Conservation (phyloP, 2,113 vertebrate species). For the Cricetomys ansorgei region DNA sequence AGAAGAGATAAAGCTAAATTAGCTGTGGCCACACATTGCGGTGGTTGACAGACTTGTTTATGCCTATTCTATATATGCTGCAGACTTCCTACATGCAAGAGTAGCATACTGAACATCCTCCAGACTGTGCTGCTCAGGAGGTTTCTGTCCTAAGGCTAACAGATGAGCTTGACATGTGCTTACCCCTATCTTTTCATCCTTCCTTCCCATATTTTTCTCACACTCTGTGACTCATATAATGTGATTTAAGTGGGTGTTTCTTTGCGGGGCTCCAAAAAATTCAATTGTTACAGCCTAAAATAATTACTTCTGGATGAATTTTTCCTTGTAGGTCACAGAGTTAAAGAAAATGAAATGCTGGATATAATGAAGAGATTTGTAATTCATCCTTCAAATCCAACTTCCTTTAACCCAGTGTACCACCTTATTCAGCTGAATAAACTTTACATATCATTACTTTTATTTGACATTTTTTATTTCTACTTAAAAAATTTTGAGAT, state of each 20-base stretch:
- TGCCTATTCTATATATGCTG: no score
- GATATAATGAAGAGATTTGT: not conserved
- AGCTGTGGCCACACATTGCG: slow-evolving; percentile 64
- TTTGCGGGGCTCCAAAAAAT: slow-evolving; percentile 22
- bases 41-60: slow-evolving; percentile 57
- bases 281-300: not conserved
- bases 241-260: not conserved
- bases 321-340: not conserved
- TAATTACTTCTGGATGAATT: slow-evolving; percentile 19
- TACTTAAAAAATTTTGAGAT: not conserved
- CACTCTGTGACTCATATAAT: not conserved
- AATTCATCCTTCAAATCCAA: slow-evolving; percentile 44
- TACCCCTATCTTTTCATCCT: not conserved
- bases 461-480: not conserved
- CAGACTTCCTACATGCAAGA: slow-evolving; percentile 46
- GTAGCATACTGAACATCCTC: slow-evolving; percentile 25
- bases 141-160: not conserved
- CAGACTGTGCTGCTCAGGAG: slow-evolving; percentile 13
- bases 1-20: slow-evolving; percentile 80
- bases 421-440: slow-evolving; percentile 19
- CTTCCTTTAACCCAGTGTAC: not conserved
- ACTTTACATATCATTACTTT: not conserved
- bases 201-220: not conserved
- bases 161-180: not conserved
- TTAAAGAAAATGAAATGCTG: slow-evolving; percentile 46